Percentiles rank a stretch among this genome's conserved stretches.
phyloP scores from a whole-genome alignment of 2,113 vertebrate genomes.

The Mixornis gularis region DNA sequence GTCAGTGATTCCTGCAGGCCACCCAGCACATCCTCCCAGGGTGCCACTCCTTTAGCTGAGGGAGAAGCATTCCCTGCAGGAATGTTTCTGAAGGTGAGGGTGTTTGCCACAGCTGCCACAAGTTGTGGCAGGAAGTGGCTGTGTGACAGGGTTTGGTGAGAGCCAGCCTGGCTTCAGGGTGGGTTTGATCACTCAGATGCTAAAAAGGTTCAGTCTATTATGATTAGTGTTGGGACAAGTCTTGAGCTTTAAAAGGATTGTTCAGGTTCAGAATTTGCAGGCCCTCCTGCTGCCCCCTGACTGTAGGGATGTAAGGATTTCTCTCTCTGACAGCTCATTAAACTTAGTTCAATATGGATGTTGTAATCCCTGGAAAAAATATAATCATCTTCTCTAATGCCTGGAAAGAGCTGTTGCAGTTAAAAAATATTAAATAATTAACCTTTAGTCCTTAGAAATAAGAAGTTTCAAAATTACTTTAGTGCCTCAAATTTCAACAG shows the following conservation, averaged over 20 bases:
- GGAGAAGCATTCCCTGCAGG: not conserved
- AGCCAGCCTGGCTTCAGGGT: not conserved
- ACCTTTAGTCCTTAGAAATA: slow-evolving; percentile 35
- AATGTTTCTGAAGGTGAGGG: not conserved
- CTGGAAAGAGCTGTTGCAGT: not conserved
- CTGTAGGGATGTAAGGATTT: not conserved
- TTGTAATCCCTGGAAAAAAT: not conserved
- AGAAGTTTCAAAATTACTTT: not conserved
- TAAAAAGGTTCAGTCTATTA: not conserved
- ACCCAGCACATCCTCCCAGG: not conserved
- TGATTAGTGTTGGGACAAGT: not conserved
- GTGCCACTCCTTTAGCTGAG: not conserved
- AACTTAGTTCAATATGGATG: not conserved
- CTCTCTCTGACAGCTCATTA: slow-evolving; percentile 5
- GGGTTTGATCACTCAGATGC: not conserved
- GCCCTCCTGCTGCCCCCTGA: not conserved
- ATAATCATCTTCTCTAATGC: not conserved
- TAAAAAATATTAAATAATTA: slow-evolving; percentile 56
- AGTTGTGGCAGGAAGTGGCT: not conserved
- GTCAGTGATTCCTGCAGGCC: not conserved
- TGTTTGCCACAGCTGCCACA: not conserved
- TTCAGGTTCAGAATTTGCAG: not conserved
- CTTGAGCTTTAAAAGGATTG: not conserved
- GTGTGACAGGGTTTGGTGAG: not conserved
- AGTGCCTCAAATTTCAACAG: slow-evolving; percentile 43